A percentile compares a stretch with the other conserved stretches of the same genome.
Conservation (phyloP, 2,113 vertebrate genomes). For the Eulacestoma nigropectus region DNA sequence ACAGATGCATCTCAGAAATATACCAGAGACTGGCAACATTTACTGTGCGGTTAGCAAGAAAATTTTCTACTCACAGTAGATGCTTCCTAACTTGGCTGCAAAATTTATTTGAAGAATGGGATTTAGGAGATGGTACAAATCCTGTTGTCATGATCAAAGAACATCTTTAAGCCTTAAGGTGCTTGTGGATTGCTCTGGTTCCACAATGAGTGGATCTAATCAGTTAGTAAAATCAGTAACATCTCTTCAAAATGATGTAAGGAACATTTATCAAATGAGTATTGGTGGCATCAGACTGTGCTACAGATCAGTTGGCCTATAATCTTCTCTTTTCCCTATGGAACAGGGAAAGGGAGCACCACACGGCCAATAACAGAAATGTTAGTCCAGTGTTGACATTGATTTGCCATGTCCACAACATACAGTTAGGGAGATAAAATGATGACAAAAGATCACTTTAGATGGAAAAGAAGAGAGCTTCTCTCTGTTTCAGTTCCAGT, state of each 20-base stretch:
- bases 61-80: not conserved
- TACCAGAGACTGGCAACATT: not conserved
- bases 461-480: not conserved
- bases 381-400: not conserved
- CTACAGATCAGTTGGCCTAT: not conserved
- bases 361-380: not conserved
- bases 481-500: not conserved
- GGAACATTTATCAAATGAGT: not conserved
- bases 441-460: not conserved
- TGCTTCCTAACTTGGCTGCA: not conserved
- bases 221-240: not conserved
- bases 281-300: not conserved
- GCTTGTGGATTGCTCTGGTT: not conserved
- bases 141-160: not conserved
- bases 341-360: not conserved
- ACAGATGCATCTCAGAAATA: not conserved
- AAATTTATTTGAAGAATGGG: not conserved
- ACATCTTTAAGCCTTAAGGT: not conserved
- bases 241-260: not conserved
- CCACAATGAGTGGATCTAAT: not conserved
- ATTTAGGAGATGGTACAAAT: not conserved
- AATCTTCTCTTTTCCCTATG: not conserved
- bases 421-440: not conserved
- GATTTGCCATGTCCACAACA: not conserved
- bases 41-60: not conserved